Percentiles rank a stretch among this genome's conserved stretches.
Conservation (phyloP, 2,113 vertebrate species). For the Rana temporaria region DNA sequence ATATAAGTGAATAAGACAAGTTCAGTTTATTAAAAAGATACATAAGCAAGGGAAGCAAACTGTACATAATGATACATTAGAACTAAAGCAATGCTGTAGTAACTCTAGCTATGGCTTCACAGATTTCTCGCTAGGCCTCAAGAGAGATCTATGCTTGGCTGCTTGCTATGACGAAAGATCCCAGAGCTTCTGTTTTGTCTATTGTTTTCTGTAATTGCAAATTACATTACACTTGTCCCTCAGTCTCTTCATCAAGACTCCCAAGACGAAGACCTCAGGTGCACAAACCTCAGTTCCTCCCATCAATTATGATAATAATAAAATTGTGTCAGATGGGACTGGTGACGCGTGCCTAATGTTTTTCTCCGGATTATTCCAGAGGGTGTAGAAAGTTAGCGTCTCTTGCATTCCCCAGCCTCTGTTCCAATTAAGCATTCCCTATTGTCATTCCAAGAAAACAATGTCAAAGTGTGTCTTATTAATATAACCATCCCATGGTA, state of each 20-base stretch:
- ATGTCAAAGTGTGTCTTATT: neutral
- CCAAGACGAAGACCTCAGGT: neutral
- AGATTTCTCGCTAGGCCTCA: neutral
- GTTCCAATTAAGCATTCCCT: neutral
- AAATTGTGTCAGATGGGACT: neutral
- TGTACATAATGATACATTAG: neutral
- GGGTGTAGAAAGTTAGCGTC: neutral
- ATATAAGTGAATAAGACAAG: too few species aligned
- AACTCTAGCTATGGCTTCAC: neutral
- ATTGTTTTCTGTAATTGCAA: conserved; percentile 13
- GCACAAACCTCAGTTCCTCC: neutral
- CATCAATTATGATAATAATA: conserved; percentile 15
- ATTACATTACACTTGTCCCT: conserved; percentile 7
- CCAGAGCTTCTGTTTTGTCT: neutral
- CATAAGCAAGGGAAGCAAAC: too few species aligned
- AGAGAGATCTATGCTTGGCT: neutral
- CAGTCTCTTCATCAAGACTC: neutral
- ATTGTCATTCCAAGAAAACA: neutral
- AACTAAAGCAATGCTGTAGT: neutral
- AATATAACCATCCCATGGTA: neutral
- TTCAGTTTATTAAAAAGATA: too few species aligned
- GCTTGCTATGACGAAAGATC: neutral
- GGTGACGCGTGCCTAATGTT: neutral
- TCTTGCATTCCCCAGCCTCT: neutral
- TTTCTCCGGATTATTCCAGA: neutral